These are phyloP conservation scores for Tuberolachnus salignus DNA, from an alignment of 2,888 invertebrate species.

Conservation along the genomic window DNA sequence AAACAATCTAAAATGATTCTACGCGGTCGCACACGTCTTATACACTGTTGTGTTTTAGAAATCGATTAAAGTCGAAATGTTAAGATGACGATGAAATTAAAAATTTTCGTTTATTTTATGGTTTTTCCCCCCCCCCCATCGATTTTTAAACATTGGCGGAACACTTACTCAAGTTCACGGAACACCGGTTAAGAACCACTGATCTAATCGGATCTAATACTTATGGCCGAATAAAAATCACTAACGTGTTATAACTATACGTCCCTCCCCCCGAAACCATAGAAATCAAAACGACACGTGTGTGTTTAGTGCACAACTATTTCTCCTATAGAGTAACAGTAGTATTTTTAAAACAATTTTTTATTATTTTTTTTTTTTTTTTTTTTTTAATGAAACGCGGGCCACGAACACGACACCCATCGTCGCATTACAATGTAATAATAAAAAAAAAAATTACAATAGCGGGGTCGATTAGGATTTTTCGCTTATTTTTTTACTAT, in stretches of 20 bases:
- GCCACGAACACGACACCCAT: not conserved
- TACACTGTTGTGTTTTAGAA: no score
- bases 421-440: no score
- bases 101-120: no score
- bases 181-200: no score
- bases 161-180: no score
- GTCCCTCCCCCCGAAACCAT: constrained; percentile 19
- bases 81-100: no score
- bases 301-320: not conserved
- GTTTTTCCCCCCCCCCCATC: no score
- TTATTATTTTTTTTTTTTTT: not conserved
- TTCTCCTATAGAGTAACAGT: not conserved
- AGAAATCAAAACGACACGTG: constrained; percentile 18
- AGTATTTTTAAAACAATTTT: no score
- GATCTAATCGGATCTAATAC: constrained; percentile 13
- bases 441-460: not conserved
- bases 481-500: not conserved
- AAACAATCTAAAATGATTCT: no score
- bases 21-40: no score
- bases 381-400: not conserved
- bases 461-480: not conserved
- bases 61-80: no score
- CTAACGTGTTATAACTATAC: not conserved
- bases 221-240: constrained; percentile 28
- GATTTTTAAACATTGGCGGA: no score